Base-by-base conservation (phyloP, 2,113 vertebrate genomes). In the Eolophus roseicapilla region DNA sequence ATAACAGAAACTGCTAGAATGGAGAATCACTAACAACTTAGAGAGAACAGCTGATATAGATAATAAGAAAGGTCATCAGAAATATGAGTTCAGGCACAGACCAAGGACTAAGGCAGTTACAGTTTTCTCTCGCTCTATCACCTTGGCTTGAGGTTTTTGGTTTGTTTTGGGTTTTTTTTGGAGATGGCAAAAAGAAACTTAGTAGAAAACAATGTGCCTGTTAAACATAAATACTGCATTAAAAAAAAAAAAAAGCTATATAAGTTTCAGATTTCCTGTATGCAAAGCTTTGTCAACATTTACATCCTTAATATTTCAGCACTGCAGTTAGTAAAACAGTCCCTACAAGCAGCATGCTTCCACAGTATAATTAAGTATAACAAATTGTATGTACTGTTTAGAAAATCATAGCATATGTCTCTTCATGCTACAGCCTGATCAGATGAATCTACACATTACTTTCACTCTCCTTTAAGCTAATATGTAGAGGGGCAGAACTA, bases 191-290 rank as follows among this genome's bases (percentile, higher is more conserved):
- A 35, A 69, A 25, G n/a, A 88, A 94, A 50, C 31, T 29, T 62
- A 35, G 0, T 33, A 57, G 17, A 67, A 88, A 82, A 88, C 27
- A 86, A n/a, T 0, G 5, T 43, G 13, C 4, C 5, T 0, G 0
- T 46, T 75, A 82, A 86, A 78, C 13, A 53, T 13, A 78, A 69
- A 44, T 10, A 44, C 1, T 39, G 19, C 17, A 41, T 33, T 39
- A 37, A 18, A 28, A 13, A 23, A n/a, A 37, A 88, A 69, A 60
- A 63, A 83, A 17, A 35, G 2, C 24, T 63, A 10, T n/a, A 10
- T 68, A 73, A 35, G 46, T 46, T 77, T 91, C 33, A 35, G 18
- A 43, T 50, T 59, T 83, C 59, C 16, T 68, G 12, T 21, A 75
- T 1, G 8, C 19, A 75, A 57, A 77, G 37, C 50, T 87, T 62